A percentile compares a stretch with the other conserved stretches of the same genome.
Conservation (phyloP, 2,797 vertebrate genomes). For the Artibeus lituratus region DNA sequence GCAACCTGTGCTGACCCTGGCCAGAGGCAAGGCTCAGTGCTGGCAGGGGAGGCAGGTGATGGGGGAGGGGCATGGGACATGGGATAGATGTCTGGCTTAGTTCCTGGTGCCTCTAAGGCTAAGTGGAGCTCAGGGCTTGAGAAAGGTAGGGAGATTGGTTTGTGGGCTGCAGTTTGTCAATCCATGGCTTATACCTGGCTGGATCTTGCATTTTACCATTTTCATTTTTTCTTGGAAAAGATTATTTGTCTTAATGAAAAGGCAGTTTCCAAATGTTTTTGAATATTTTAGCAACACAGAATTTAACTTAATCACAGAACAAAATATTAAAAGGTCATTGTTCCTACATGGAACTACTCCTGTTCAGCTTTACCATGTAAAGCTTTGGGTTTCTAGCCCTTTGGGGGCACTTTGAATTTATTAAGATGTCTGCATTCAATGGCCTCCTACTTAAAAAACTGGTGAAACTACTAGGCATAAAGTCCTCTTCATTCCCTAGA, state of each 20-base stretch:
- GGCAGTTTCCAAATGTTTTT: slow-evolving; percentile 25
- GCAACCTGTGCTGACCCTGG: background rate
- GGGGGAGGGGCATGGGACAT: background rate
- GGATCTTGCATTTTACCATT: background rate
- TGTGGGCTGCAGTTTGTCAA: background rate
- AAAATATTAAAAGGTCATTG: background rate
- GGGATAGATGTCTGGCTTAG: background rate
- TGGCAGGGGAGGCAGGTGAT: background rate
- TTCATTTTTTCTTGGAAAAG: background rate
- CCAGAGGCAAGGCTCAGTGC: background rate
- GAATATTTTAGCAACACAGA: background rate
- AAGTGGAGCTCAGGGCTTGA: background rate
- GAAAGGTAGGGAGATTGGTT: background rate
- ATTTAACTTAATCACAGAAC: background rate
- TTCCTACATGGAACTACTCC: background rate
- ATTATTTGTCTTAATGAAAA: background rate
- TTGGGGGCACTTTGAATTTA: background rate
- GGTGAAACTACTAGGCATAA: background rate
- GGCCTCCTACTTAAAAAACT: background rate
- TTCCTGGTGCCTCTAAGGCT: background rate
- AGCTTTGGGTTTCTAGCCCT: background rate
- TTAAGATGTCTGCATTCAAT: background rate
- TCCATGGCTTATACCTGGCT: background rate
- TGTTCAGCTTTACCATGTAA: background rate
- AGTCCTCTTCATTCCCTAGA: background rate